These are phyloP conservation scores for Lordiphosa fenestrarum DNA, from an alignment of 2,888 invertebrate species.

Conservation along the genomic window DNA sequence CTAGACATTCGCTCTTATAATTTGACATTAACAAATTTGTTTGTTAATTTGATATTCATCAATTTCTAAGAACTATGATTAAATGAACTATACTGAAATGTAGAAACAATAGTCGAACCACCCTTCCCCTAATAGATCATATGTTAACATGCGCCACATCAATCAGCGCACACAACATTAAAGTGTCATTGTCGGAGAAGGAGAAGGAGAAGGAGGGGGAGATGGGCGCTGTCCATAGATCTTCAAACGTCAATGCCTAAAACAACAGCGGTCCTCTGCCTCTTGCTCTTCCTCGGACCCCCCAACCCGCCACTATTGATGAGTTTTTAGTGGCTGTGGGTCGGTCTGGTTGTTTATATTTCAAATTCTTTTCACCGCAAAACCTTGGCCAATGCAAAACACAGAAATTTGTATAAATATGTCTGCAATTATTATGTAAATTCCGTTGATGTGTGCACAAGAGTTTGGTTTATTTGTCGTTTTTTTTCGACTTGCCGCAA, in stretches of 20 bases:
- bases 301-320: constrained; percentile 48
- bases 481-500: neutral
- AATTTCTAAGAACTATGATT: constrained; percentile 21
- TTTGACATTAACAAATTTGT: too few relatives aligned
- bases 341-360: constrained; percentile 34
- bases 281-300: too few relatives aligned
- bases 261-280: constrained; percentile 21
- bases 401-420: constrained; percentile 50
- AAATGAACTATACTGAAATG: constrained; percentile 17
- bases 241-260: constrained; percentile 65
- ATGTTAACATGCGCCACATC: constrained; percentile 58
- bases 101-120: constrained; percentile 17
- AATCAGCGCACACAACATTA: constrained; percentile 59
- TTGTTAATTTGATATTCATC: constrained; percentile 2
- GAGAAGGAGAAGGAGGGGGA: constrained; percentile 29
- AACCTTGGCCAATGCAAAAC: constrained; percentile 43
- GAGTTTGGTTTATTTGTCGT: constrained; percentile 36
- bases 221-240: constrained; percentile 49
- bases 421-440: constrained; percentile 68
- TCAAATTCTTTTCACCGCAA: constrained; percentile 24
- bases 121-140: constrained; percentile 35
- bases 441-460: constrained; percentile 35
- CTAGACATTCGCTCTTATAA: too few relatives aligned
- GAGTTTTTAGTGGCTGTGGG: constrained; percentile 57
- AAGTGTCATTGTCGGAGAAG: constrained; percentile 67